Conservation (phyloP, 2,113 vertebrate genomes). For the Sturnira hondurensis region DNA sequence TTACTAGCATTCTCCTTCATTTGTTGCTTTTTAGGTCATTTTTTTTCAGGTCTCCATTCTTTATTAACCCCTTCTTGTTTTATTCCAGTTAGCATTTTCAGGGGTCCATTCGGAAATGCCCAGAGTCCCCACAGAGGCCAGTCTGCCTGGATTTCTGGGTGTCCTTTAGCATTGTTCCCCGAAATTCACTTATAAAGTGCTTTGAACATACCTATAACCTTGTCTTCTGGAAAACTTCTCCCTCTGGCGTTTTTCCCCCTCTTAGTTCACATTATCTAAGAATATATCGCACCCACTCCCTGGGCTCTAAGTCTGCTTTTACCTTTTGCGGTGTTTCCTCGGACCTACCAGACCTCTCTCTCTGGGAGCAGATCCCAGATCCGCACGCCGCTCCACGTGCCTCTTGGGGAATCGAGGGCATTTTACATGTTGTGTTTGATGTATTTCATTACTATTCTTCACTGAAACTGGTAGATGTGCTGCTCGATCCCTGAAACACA, state of each 20-base stretch:
- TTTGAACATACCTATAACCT: neutral
- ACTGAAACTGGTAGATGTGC: neutral
- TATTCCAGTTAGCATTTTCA: neutral
- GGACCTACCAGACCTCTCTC: neutral
- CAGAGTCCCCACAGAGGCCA: neutral
- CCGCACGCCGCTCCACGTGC: neutral
- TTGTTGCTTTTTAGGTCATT: neutral
- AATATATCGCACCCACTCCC: neutral
- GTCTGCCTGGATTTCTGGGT: neutral
- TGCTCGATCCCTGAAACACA: neutral
- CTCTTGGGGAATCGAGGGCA: neutral
- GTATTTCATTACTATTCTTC: neutral
- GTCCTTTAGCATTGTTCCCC: neutral
- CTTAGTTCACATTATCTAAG: neutral
- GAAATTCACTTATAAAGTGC: neutral
- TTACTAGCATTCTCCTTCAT: neutral
- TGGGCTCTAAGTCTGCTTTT: neutral
- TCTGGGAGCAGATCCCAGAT: neutral
- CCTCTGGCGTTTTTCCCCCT: neutral
- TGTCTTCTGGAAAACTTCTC: neutral
- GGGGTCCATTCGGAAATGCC: neutral
- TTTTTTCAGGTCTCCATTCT: neutral
- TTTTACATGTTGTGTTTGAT: neutral
- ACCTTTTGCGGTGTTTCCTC: neutral
- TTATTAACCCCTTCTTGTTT: neutral